Percentiles rank a stretch among this genome's conserved stretches.
Evolutionary conservation across 2,797 vertebrate genomes (phyloP).

Genomic region (Eulemur rubriventer): DNA sequence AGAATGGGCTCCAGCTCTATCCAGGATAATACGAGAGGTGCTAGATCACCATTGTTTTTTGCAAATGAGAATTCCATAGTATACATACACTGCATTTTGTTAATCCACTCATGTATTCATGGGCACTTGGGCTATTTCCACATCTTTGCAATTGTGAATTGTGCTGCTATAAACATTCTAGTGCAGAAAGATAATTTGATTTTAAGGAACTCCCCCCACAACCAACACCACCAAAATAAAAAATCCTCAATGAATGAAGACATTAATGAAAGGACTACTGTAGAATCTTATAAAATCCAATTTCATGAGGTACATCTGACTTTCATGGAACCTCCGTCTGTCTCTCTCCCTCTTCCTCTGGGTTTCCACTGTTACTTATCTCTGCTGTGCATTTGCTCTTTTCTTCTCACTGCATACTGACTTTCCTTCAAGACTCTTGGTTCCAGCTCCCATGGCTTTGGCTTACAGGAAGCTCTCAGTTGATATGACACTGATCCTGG

Average conservation of each 20-base stretch:
- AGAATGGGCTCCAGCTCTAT: too few species aligned
- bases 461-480: not conserved
- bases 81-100: too few species aligned
- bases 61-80: too few species aligned
- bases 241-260: not conserved
- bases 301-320: not conserved
- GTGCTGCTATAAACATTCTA: too few species aligned
- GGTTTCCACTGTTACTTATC: not conserved
- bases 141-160: too few species aligned
- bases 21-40: too few species aligned
- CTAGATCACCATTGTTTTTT: too few species aligned
- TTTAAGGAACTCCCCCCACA: not conserved
- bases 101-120: too few species aligned
- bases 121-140: too few species aligned
- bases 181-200: too few species aligned
- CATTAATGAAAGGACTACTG: not conserved
- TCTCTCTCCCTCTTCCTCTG: not conserved
- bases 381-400: accelerated
- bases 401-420: not conserved
- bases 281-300: not conserved
- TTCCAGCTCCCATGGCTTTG: not conserved
- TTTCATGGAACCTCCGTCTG: not conserved
- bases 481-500: not conserved
- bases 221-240: not conserved
- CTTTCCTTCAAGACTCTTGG: not conserved